phyloP scores from a whole-genome alignment of 2,797 vertebrate genomes.

The Limosa lapponica region DNA sequence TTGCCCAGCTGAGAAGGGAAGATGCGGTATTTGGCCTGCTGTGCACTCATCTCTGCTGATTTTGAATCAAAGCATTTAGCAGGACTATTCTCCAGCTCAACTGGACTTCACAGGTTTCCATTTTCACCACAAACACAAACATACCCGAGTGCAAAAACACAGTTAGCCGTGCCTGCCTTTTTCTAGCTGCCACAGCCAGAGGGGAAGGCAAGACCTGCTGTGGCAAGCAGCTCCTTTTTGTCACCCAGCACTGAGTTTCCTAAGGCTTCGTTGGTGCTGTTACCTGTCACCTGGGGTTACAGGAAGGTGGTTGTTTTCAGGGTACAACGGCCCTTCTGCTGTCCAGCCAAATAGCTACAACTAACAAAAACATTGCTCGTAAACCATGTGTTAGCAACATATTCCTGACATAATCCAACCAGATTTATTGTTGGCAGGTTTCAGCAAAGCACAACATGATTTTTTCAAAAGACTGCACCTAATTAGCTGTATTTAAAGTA shows the following conservation, averaged over 20 bases:
- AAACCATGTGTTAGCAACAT: background rate
- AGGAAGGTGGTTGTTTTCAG: background rate
- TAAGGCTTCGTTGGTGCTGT: background rate
- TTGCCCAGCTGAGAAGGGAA: background rate
- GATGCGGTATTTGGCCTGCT: background rate
- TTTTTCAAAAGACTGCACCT: background rate
- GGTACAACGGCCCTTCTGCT: background rate
- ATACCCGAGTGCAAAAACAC: background rate
- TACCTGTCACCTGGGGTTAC: background rate
- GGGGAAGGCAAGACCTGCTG: background rate
- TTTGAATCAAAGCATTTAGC: background rate
- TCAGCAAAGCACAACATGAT: background rate
- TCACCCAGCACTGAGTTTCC: background rate
- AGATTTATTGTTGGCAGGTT: background rate
- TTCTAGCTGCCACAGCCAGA: background rate
- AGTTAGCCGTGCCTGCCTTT: background rate
- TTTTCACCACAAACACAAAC: constrained; percentile 20
- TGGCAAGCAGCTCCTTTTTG: background rate
- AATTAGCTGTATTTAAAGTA: constrained; percentile 3
- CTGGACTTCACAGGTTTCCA: background rate
- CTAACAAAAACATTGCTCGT: background rate
- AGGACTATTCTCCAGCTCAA: background rate
- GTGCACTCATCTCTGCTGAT: background rate
- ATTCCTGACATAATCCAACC: background rate
- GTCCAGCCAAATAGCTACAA: constrained; percentile 1